phyloP scores from a whole-genome alignment of 1,140 invertebrate species.

The Oscheius sp. region DNA sequence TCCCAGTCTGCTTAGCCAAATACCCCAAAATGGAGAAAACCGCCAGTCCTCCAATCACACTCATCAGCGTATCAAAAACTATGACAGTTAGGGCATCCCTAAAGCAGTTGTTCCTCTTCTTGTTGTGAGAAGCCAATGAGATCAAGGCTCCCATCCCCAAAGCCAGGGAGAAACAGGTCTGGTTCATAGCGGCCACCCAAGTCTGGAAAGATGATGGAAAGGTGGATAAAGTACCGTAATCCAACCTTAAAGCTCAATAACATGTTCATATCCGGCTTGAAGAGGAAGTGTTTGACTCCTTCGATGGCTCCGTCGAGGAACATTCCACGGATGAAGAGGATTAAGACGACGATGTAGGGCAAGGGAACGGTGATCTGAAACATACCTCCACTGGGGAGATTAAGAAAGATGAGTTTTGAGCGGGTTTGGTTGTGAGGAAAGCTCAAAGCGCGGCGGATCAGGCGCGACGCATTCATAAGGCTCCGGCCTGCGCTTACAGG shows the following conservation, averaged over 20 bases:
- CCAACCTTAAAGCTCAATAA: neutral
- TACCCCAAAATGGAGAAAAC: slow-evolving; percentile 71
- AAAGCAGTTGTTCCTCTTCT: slow-evolving; percentile 12
- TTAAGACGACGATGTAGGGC: slow-evolving; percentile 74
- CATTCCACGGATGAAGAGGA: slow-evolving; percentile 71
- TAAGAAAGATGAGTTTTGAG: too few relatives aligned
- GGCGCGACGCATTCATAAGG: too few relatives aligned
- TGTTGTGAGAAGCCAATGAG: slow-evolving; percentile 61
- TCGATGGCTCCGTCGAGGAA: slow-evolving; percentile 74
- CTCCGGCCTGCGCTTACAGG: too few relatives aligned
- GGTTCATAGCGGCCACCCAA: slow-evolving; percentile 64
- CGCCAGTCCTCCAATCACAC: slow-evolving; percentile 66
- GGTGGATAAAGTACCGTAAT: too few relatives aligned
- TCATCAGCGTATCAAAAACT: slow-evolving; percentile 70
- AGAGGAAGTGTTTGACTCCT: slow-evolving; percentile 70
- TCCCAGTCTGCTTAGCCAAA: slow-evolving; percentile 64
- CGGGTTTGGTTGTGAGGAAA: too few relatives aligned
- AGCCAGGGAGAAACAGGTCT: slow-evolving; percentile 66
- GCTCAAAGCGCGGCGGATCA: too few relatives aligned
- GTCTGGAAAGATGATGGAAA: slow-evolving; percentile 57
- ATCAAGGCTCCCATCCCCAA: slow-evolving; percentile 66
- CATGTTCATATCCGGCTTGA: slow-evolving; percentile 7
- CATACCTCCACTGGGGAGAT: too few relatives aligned
- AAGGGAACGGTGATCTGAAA: slow-evolving; percentile 71
- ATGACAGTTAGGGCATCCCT: slow-evolving; percentile 70